A percentile compares a stretch with the other conserved stretches of the same genome.
These are phyloP conservation scores for Nymphalis c-album DNA, from an alignment of 2,888 invertebrate species.

Conservation along the genomic window DNA sequence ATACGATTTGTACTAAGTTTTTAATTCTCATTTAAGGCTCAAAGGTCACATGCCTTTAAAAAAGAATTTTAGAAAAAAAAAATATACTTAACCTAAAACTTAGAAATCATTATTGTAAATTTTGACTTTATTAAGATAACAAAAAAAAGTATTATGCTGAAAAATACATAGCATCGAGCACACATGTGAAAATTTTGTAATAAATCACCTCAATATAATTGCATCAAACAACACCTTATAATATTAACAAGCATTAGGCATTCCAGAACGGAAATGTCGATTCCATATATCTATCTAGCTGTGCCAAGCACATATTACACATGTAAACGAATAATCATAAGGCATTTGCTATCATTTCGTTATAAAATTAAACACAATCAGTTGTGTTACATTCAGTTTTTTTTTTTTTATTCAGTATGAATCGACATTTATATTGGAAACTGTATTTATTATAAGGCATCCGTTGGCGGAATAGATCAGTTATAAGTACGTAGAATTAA, in stretches of 20 bases:
- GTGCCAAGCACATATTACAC: too few species aligned
- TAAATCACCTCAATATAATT: neutral
- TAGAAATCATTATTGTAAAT: constrained; percentile 18
- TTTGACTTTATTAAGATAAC: constrained; percentile 16
- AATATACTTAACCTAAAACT: constrained; percentile 21
- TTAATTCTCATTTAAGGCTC: constrained; percentile 20
- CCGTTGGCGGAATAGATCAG: constrained; percentile 60
- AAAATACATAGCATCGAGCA: constrained; percentile 17
- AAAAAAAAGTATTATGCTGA: constrained; percentile 32
- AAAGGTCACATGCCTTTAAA: neutral
- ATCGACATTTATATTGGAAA: constrained; percentile 39
- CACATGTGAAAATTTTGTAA: neutral
- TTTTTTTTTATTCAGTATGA: neutral
- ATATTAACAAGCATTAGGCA: constrained; percentile 31
- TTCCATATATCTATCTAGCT: neutral
- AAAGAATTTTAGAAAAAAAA: neutral
- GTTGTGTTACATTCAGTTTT: too few species aligned
- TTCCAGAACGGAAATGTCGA: constrained; percentile 26
- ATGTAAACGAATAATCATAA: neutral
- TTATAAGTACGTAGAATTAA: constrained; percentile 36
- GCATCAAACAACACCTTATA: constrained; percentile 27
- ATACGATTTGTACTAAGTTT: constrained; percentile 35
- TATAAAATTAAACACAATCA: too few species aligned
- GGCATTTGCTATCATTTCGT: too few species aligned
- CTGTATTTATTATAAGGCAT: constrained; percentile 63